Conservation (phyloP, 1,140 invertebrate genomes). For the Leptinotarsa texana region DNA sequence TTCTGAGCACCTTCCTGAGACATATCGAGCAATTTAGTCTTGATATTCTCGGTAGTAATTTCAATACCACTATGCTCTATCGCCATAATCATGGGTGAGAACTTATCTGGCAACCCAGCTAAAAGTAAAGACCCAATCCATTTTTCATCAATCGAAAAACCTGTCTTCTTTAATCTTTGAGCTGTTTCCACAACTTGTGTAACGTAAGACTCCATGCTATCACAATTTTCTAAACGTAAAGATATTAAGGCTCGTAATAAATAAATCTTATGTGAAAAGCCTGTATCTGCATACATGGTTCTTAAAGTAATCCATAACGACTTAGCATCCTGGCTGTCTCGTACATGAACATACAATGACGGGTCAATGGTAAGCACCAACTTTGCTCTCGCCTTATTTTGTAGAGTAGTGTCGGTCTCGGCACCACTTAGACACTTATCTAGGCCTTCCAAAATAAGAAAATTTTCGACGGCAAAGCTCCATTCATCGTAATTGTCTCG, state of each 20-base stretch:
- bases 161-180: conserved; percentile 37
- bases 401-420: conserved; percentile 22
- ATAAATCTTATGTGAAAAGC: conserved; percentile 29
- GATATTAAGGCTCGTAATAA: conserved; percentile 38
- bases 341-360: conserved; percentile 35
- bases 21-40: conserved; percentile 23
- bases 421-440: conserved; percentile 36
- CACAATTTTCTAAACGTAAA: conserved; percentile 33
- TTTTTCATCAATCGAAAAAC: conserved; percentile 33
- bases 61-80: conserved; percentile 35
- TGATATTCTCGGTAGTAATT: conserved; percentile 32
- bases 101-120: conserved; percentile 48
- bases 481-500: conserved; percentile 43
- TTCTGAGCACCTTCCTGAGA: conserved; percentile 25
- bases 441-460: conserved; percentile 41
- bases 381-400: conserved; percentile 37
- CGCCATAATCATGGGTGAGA: conserved; percentile 30
- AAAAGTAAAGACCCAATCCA: conserved; percentile 34
- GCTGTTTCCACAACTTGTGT: conserved; percentile 37
- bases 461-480: conserved; percentile 39
- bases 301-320: conserved; percentile 34
- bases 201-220: conserved; percentile 39
- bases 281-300: conserved; percentile 26
- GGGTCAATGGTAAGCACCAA: conserved; percentile 35
- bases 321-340: conserved; percentile 14